Evolutionary conservation across 1,140 invertebrate species (phyloP).

Genomic region (Sinonovacula constricta): DNA sequence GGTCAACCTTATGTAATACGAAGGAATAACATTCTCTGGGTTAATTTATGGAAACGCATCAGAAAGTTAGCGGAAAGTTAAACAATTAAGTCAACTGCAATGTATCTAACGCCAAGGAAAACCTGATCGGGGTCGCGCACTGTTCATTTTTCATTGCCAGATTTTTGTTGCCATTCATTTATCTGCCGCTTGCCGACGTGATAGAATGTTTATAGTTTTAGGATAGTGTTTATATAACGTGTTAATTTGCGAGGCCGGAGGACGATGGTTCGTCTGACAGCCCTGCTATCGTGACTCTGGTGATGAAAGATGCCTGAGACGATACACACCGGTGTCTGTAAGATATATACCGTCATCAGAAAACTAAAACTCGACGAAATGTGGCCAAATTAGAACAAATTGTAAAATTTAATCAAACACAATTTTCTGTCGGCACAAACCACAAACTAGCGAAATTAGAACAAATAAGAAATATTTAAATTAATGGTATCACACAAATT

Average conservation of each 20-base stretch:
- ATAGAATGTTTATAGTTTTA: slow-evolving; percentile 62
- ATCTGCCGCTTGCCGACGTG: slow-evolving; percentile 50
- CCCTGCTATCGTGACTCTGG: slow-evolving; percentile 34
- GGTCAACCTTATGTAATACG: too few relatives aligned
- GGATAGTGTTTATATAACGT: slow-evolving; percentile 64
- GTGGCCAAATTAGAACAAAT: too few relatives aligned
- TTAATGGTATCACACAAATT: too few relatives aligned
- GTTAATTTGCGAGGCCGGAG: slow-evolving; percentile 65
- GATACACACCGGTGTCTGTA: too few relatives aligned
- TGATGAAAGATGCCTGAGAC: slow-evolving; percentile 32
- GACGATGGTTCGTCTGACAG: slow-evolving; percentile 46
- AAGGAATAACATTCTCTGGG: too few relatives aligned
- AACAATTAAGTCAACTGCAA: slow-evolving; percentile 36
- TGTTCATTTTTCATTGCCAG: slow-evolving; percentile 45
- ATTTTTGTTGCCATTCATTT: slow-evolving; percentile 52
- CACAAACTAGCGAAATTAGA: too few relatives aligned
- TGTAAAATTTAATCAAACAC: too few relatives aligned
- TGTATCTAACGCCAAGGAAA: slow-evolving; percentile 3
- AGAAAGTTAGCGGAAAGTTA: slow-evolving; percentile 30
- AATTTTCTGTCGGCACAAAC: too few relatives aligned
- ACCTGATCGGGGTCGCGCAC: slow-evolving; percentile 7
- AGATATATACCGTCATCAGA: too few relatives aligned
- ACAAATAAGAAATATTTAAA: too few relatives aligned
- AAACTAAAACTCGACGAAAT: too few relatives aligned
- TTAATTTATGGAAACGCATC: too few relatives aligned